These are phyloP conservation scores for Vultur gryphus DNA, from an alignment of 2,797 vertebrate genomes.

Conservation along the genomic window DNA sequence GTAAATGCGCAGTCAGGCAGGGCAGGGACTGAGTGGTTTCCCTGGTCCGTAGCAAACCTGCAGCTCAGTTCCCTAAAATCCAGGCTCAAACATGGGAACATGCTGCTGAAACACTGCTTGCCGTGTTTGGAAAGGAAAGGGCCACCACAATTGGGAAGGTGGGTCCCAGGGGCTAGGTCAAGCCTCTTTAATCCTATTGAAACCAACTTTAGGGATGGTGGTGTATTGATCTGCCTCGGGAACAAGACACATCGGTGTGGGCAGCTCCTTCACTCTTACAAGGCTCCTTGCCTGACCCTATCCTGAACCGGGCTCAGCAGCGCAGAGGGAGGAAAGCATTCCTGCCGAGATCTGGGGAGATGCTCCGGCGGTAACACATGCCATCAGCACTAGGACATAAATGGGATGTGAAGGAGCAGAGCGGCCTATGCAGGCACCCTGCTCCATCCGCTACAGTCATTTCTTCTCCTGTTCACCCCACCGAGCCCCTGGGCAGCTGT, in stretches of 20 bases:
- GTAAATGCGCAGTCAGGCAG: neutral
- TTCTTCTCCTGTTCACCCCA: neutral
- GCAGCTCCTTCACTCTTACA: neutral
- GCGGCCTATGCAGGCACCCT: neutral
- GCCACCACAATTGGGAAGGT: neutral
- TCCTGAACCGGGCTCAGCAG: neutral
- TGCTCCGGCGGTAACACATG: accelerated
- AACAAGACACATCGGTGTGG: neutral
- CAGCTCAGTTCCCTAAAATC: neutral
- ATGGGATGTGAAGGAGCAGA: neutral
- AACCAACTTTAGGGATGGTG: neutral
- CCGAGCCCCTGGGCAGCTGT: neutral
- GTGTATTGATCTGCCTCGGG: neutral
- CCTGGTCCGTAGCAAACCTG: neutral
- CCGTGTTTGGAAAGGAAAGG: neutral
- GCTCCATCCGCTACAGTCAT: neutral
- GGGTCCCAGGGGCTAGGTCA: neutral
- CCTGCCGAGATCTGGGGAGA: neutral
- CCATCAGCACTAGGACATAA: neutral
- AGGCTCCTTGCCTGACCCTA: neutral
- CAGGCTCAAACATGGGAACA: neutral
- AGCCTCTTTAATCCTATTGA: neutral
- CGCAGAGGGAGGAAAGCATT: neutral
- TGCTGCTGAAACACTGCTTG: neutral
- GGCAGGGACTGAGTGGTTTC: neutral